These are phyloP conservation scores for Neotoxoptera formosana DNA, from an alignment of 1,140 invertebrate genomes.

Conservation along the genomic window DNA sequence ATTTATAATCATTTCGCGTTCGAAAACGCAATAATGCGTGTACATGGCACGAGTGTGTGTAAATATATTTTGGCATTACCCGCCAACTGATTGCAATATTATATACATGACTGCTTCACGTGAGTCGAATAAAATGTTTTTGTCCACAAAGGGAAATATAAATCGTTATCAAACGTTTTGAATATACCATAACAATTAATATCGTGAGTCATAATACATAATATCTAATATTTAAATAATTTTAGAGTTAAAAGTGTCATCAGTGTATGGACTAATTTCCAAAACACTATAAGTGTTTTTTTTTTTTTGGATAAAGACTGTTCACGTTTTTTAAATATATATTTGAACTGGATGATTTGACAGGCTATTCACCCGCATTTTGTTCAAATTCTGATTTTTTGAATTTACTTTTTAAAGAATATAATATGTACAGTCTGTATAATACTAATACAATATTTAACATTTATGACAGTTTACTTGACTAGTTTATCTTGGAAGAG, in stretches of 20 bases:
- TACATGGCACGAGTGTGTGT: not conserved
- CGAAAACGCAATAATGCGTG: not conserved
- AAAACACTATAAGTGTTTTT: not conserved
- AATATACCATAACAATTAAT: slow-evolving; percentile 7
- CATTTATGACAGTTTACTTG: no score
- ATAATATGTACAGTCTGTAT: no score
- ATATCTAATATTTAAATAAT: not conserved
- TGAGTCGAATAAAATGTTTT: not conserved
- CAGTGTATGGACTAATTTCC: not conserved
- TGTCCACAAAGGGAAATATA: not conserved
- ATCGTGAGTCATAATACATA: not conserved
- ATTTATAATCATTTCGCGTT: not conserved
- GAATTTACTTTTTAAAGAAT: no score
- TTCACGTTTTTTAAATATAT: no score
- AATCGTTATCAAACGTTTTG: not conserved
- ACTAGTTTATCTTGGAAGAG: no score
- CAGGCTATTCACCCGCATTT: not conserved
- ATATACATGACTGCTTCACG: not conserved
- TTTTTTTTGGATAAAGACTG: no score
- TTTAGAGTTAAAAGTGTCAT: no score
- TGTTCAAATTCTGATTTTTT: not conserved
- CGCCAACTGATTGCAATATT: slow-evolving; percentile 9
- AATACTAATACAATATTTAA: no score
- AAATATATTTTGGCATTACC: not conserved
- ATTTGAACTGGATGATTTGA: not conserved